Evolutionary conservation across 2,113 vertebrate genomes (phyloP), one percentile per base, ranked within the genome.

Genomic region (Grammomys surdaster): DNA sequence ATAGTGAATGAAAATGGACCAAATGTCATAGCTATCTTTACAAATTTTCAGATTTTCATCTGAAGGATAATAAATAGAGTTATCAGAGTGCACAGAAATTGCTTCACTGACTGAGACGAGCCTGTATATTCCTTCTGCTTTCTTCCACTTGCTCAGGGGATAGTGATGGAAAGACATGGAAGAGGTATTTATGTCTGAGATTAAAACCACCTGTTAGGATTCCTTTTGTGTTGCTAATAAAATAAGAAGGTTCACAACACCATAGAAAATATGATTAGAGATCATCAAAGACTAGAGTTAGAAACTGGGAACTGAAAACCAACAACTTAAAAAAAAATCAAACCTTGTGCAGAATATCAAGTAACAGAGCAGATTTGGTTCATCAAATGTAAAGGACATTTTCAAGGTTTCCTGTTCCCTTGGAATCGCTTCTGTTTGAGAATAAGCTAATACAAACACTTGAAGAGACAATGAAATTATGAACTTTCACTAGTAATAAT

Each of bases 141-240:
- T 5, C 0, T 97, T 65, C 65, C 60, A 76, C 90, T 90, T 43
- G 19, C 36, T 84, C 82, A 89, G 73, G 89, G 67, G 87, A 97
- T 40, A 89, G 54, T 70, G 95, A 91, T 78, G 89, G 80, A 92
- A 73, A 89, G 81, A 95, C 77, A 97, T 85, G 67, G 94, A 20
- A 89, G 92, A 36, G 22, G 76, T 76, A 26, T 77, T 85, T 72
- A 88, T 72, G 89, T 94, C 8, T 76, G 46, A 92, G 63, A 93
- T 88, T 88, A 94, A 77, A 90, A 40, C 65, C 31, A 75, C 46
- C 46, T 91, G 26, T 95, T 96, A 87, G 31, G n/a, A 31, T 96
- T 96, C 85, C 95, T 94, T 96, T 81, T 73, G 73, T 97, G 87
- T 95, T 96, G 89, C 24, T 94, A 93, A 46, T 85, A 97, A 98